Evolutionary conservation across 2,888 invertebrate species (phyloP), one percentile per base, ranked within the genome.

Genomic region (Amorpha juglandis): DNA sequence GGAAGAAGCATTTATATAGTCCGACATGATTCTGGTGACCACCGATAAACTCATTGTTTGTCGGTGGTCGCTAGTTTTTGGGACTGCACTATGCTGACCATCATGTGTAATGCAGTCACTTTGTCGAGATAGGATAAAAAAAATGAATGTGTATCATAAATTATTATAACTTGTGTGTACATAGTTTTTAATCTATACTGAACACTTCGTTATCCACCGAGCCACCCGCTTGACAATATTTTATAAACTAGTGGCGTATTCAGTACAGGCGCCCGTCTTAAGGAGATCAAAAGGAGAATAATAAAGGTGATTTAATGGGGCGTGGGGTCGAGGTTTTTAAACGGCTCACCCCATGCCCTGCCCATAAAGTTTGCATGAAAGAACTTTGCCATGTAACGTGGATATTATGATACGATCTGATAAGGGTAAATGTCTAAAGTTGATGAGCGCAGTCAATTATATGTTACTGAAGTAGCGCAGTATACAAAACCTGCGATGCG

Each of bases 241-340:
- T 64, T 52, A 48, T 58, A 58, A 65, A 48, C 48, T 58, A 48
- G 48, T 58, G 55, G 35, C 64, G 64, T 65, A 65, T 65, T 65
- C 64, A 27, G 55, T 58, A 58, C 58, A 65, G 58, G 48, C 48
- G n/a, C 58, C 47, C 35, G 27, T 48, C 55, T 65, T 65, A 58
- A 47, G 55, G 55, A 65, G 58, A 65, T 58, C 64, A 58, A 58
- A 58, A 76, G 76, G 73, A 70, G 72, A 70, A 66, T 76, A 79
- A 79, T 78, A 78, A 76, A 81, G 75, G 77, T 80, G 76, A 79
- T 81, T 81, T 81, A 81, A 73, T 75, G 73, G 75, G 72, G 62
- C 67, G 67, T 70, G 74, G 77, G 79, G 73, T 14, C 47, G 53
- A 38, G 58, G 48, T 65, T 67, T 53, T 65, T 65, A 65, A 65